Percentiles rank a stretch among this genome's conserved stretches.
phyloP scores from a whole-genome alignment of 2,797 vertebrate genomes.

The Falco biarmicus region DNA sequence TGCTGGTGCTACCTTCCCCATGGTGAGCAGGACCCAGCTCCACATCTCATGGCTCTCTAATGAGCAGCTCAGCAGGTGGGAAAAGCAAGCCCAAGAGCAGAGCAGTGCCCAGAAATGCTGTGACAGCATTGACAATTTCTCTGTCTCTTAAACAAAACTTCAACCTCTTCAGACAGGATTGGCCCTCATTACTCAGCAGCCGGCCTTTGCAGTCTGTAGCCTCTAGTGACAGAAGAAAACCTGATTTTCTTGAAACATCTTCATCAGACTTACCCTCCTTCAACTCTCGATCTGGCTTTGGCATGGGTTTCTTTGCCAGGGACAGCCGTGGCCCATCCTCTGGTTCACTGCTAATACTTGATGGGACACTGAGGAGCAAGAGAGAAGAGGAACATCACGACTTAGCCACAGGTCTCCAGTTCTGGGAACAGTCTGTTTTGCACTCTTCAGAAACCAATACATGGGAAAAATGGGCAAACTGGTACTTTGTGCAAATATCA shows the following conservation, averaged over 20 bases:
- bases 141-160: neutral
- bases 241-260: neutral
- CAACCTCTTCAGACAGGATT: neutral
- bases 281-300: conserved; percentile 74
- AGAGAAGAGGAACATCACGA: neutral
- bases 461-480: neutral
- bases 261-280: conserved; percentile 84
- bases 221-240: neutral
- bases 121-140: neutral
- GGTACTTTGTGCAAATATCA: neutral
- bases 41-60: neutral
- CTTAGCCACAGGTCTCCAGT: neutral
- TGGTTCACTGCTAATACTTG: conserved; percentile 83
- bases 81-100: neutral
- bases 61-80: neutral
- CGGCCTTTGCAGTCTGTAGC: neutral
- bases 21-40: neutral
- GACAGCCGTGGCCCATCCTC: conserved; percentile 82
- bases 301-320: conserved; percentile 80
- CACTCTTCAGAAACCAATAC: neutral
- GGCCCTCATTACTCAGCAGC: neutral
- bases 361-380: conserved; percentile 82
- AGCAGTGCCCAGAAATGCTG: neutral
- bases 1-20: neutral
- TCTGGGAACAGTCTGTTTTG: neutral